phyloP scores from a whole-genome alignment of 2,113 vertebrate species.

The Turnix velox region DNA sequence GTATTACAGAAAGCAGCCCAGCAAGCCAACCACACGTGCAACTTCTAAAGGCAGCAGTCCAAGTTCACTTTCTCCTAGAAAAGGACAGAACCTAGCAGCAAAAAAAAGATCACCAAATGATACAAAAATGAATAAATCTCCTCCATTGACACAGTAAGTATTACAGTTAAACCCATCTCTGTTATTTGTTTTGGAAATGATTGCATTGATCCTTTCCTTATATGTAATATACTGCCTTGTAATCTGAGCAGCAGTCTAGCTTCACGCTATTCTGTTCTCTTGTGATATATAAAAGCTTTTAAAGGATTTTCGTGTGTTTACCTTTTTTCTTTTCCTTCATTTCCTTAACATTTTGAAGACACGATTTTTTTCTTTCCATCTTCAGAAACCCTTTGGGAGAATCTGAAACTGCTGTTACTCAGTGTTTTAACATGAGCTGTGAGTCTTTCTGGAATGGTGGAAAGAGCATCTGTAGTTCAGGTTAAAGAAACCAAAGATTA shows the following conservation, averaged over 20 bases:
- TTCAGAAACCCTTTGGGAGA: background rate
- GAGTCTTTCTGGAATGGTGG: background rate
- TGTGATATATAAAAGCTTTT: conserved; percentile 21
- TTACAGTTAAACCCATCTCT: conserved; percentile 17
- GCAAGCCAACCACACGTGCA: conserved; percentile 75
- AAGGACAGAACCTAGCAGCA: conserved; percentile 52
- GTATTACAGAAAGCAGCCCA: conserved; percentile 73
- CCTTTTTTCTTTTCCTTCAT: background rate
- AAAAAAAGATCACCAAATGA: conserved; percentile 58
- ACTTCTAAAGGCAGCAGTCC: conserved; percentile 71
- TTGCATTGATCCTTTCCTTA: background rate
- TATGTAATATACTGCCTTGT: background rate
- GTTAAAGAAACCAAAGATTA: background rate
- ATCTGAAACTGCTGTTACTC: background rate
- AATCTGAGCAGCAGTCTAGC: background rate
- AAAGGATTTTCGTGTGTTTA: conserved; percentile 33
- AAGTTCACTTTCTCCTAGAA: conserved; percentile 63
- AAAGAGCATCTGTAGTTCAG: background rate
- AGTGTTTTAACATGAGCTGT: background rate
- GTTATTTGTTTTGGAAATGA: background rate
- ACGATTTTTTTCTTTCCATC: background rate
- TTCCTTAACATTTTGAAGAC: conserved; percentile 13
- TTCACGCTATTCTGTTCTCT: background rate
- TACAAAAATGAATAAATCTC: conserved; percentile 61
- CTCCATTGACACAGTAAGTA: conserved; percentile 64